Conservation (phyloP, 1,140 invertebrate species). For the Pomacea maculata region DNA sequence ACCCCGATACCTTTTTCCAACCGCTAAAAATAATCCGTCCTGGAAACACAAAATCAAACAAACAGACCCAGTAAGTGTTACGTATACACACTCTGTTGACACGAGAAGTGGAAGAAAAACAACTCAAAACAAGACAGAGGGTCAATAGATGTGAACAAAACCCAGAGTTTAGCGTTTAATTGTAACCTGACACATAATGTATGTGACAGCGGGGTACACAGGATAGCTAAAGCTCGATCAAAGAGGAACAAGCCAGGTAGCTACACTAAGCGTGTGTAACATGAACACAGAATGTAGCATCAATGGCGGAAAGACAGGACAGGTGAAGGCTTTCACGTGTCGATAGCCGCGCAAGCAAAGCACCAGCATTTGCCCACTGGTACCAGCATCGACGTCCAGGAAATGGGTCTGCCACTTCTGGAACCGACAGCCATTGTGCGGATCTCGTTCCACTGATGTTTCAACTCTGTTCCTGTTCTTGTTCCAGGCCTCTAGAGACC, state of each 20-base stretch:
- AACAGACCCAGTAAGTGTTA: no score
- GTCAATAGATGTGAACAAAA: background rate
- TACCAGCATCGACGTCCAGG: background rate
- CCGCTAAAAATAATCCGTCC: no score
- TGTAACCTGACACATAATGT: background rate
- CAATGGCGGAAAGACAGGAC: background rate
- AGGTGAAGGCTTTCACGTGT: background rate
- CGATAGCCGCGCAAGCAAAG: background rate
- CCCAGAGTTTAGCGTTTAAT: background rate
- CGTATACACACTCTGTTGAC: no score
- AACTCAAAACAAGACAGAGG: background rate
- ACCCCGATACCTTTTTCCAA: no score
- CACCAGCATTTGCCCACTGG: background rate
- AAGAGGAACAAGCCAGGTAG: background rate
- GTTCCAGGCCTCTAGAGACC: no score
- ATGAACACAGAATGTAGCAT: background rate
- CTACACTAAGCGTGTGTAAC: background rate
- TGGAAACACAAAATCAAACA: no score
- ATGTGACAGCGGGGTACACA: no score
- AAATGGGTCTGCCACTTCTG: no score
- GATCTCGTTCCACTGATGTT: no score
- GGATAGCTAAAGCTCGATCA: background rate
- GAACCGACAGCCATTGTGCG: no score
- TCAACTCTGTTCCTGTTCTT: no score
- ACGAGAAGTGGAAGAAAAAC: background rate